Percentiles rank a stretch among this genome's conserved stretches.
phyloP scores from a whole-genome alignment of 2,888 invertebrate species.

The Osedax fenrisi region DNA sequence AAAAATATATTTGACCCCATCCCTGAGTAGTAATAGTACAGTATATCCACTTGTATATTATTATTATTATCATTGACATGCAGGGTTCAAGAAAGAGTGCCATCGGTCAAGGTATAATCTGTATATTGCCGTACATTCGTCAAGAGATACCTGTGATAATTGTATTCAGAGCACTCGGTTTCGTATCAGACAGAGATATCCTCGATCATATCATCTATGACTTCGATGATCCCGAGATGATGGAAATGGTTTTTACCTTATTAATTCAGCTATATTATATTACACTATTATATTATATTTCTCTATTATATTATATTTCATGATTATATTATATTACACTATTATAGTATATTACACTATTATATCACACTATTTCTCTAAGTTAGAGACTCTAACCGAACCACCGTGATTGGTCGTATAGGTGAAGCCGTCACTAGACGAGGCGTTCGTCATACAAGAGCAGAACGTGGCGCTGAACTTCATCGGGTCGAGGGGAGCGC shows the following conservation, averaged over 20 bases:
- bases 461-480: slow-evolving; percentile 93
- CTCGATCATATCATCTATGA: slow-evolving; percentile 99
- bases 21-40: no score
- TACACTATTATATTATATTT: no score
- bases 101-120: slow-evolving; percentile 93
- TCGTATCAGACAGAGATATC: slow-evolving; percentile 97
- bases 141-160: slow-evolving; percentile 99
- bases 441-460: slow-evolving; percentile 97
- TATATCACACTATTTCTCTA: no score
- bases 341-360: no score
- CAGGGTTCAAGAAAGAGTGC: slow-evolving; percentile 94
- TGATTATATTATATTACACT: no score
- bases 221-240: slow-evolving; percentile 99
- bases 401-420: slow-evolving; percentile 31
- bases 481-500: slow-evolving; percentile 89
- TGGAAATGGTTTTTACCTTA: slow-evolving; percentile 82
- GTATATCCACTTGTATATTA: no score
- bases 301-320: no score
- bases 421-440: slow-evolving; percentile 91
- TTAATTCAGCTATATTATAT: no score
- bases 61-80: slow-evolving; percentile 19
- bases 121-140: slow-evolving; percentile 92
- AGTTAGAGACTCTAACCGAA: no score
- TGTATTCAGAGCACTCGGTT: slow-evolving; percentile 94
- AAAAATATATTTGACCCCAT: no score